A percentile compares a stretch with the other conserved stretches of the same genome.
Evolutionary conservation across 2,888 invertebrate species (phyloP).

Genomic region (Nymphalis urticae): DNA sequence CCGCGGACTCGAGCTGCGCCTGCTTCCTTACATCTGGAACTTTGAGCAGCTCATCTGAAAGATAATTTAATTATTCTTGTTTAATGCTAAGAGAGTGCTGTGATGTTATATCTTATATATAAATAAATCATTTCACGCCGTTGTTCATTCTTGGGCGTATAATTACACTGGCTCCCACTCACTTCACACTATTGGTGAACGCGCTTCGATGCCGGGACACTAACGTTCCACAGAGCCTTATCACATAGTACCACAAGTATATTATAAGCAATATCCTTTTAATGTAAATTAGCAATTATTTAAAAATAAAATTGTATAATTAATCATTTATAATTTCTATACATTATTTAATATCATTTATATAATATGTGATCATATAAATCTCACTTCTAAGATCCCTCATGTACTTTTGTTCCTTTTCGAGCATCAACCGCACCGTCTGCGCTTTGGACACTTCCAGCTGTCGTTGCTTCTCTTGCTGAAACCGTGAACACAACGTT

Average conservation of each 20-base stretch:
- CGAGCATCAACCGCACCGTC: constrained; percentile 94
- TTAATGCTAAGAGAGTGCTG: too few relatives aligned
- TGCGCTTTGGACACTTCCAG: constrained; percentile 91
- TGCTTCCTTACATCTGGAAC: constrained; percentile 76
- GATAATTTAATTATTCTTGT: too few relatives aligned
- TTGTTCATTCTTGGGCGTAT: too few relatives aligned
- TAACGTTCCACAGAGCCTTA: too few relatives aligned
- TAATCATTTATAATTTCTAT: too few relatives aligned
- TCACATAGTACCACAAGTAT: too few relatives aligned
- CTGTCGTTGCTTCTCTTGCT: constrained; percentile 93
- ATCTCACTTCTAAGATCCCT: constrained; percentile 87
- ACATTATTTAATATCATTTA: too few relatives aligned
- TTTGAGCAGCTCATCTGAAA: constrained; percentile 67
- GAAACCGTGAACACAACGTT: constrained; percentile 48
- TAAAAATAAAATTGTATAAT: too few relatives aligned
- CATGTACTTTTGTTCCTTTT: constrained; percentile 91
- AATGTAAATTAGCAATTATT: too few relatives aligned
- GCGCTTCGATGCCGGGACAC: not conserved
- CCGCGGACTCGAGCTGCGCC: constrained; percentile 69
- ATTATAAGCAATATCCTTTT: too few relatives aligned
- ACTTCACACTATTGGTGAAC: too few relatives aligned
- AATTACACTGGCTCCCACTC: not conserved
- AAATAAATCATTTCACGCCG: not conserved
- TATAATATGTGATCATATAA: not conserved
- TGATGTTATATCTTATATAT: not conserved